Conservation (phyloP, 1,140 invertebrate genomes). For the Cotesia glomerata region DNA sequence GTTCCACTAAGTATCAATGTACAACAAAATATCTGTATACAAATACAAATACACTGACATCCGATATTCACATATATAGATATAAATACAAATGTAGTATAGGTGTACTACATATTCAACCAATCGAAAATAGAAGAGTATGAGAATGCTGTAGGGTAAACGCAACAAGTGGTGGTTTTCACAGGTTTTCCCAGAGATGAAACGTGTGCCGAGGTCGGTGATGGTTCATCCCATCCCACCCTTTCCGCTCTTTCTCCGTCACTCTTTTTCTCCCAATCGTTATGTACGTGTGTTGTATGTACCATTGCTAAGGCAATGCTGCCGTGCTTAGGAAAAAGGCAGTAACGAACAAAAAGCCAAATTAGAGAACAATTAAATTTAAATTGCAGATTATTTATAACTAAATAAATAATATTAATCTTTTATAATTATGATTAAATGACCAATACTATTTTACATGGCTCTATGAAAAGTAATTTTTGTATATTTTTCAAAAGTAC, state of each 20-base stretch:
- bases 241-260: conserved; percentile 10
- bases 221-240: conserved; percentile 23
- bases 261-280: neutral
- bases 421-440: too few relatives aligned
- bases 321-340: too few relatives aligned
- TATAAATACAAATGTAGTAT: conserved; percentile 37
- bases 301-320: neutral
- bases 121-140: conserved; percentile 35
- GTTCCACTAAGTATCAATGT: neutral
- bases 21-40: conserved; percentile 7
- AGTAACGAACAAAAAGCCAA: too few relatives aligned
- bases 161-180: conserved; percentile 65
- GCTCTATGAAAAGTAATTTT: too few relatives aligned
- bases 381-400: too few relatives aligned
- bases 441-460: too few relatives aligned
- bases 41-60: neutral
- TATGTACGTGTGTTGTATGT: neutral
- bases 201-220: conserved; percentile 49
- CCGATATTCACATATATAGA: conserved; percentile 32
- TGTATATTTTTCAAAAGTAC: too few relatives aligned
- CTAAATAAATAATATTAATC: too few relatives aligned
- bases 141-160: conserved; percentile 47
- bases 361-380: too few relatives aligned
- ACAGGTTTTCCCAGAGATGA: conserved; percentile 62
- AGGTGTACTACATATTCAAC: conserved; percentile 36